Conservation (phyloP, 2,888 invertebrate genomes). For the Steinernema carpocapsae region DNA sequence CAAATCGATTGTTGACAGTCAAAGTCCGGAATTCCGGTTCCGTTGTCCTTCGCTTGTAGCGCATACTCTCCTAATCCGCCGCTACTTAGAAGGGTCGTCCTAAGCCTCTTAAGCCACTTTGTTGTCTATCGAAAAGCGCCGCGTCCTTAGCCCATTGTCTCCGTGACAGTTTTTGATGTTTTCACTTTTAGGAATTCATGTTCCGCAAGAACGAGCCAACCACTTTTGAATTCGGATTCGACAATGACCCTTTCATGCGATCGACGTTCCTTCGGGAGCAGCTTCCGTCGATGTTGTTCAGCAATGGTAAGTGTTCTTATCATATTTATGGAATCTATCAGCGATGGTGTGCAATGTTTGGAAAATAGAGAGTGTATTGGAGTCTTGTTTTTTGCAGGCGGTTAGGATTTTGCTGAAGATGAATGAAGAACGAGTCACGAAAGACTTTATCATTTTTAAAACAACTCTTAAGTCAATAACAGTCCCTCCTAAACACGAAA, state of each 20-base stretch:
- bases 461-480: no score
- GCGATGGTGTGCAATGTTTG: no score
- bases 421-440: no score
- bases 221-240: slow-evolving; percentile 26
- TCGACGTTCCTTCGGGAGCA: slow-evolving; percentile 13
- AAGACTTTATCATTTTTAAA: no score
- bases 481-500: no score
- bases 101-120: slow-evolving; percentile 30
- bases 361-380: no score
- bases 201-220: slow-evolving; percentile 24
- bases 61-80: slow-evolving; percentile 21
- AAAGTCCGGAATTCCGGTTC: slow-evolving; percentile 28
- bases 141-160: neutral
- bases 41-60: slow-evolving; percentile 22
- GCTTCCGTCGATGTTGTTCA: slow-evolving; percentile 25
- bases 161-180: neutral
- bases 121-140: neutral
- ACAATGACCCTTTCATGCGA: slow-evolving; percentile 25
- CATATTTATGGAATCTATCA: neutral
- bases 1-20: slow-evolving; percentile 26
- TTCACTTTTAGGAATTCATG: slow-evolving; percentile 17
- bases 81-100: slow-evolving; percentile 20
- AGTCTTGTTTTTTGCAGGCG: no score
- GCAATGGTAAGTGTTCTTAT: slow-evolving; percentile 11
- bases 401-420: no score